Evolutionary conservation across 2,113 vertebrate species (phyloP).

Genomic region (Gymnarchus niloticus): DNA sequence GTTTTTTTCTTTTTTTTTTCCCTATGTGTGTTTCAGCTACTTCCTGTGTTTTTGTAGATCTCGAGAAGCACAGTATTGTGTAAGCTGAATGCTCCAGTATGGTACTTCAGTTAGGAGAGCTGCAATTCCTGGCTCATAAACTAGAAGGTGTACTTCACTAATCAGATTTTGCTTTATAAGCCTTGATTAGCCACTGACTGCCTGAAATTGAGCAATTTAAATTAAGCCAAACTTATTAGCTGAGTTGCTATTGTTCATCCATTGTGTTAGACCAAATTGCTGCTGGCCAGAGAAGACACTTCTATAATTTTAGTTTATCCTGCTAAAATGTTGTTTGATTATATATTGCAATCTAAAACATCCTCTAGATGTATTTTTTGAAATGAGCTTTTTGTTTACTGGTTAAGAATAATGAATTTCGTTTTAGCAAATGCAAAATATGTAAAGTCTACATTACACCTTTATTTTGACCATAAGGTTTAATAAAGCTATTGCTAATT

Average conservation of each 20-base stretch:
- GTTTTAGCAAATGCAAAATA: neutral
- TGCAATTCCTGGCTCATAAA: neutral
- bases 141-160: neutral
- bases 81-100: neutral
- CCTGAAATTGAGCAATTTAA: neutral
- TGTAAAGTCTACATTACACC: neutral
- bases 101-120: neutral
- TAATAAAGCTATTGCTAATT: neutral
- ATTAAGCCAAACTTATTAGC: neutral
- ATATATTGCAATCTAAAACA: neutral
- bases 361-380: neutral
- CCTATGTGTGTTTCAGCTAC: constrained; percentile 54
- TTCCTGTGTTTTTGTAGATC: neutral
- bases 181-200: neutral
- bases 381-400: neutral
- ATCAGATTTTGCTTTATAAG: neutral
- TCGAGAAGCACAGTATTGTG: neutral
- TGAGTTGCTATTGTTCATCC: neutral
- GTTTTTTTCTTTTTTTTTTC: constrained; percentile 37
- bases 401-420: neutral
- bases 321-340: neutral
- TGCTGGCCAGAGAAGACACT: neutral
- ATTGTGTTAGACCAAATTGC: neutral
- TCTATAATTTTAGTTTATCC: neutral
- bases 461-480: neutral